Conservation (phyloP, 2,797 vertebrate genomes). For the Micromesistius poutassou region DNA sequence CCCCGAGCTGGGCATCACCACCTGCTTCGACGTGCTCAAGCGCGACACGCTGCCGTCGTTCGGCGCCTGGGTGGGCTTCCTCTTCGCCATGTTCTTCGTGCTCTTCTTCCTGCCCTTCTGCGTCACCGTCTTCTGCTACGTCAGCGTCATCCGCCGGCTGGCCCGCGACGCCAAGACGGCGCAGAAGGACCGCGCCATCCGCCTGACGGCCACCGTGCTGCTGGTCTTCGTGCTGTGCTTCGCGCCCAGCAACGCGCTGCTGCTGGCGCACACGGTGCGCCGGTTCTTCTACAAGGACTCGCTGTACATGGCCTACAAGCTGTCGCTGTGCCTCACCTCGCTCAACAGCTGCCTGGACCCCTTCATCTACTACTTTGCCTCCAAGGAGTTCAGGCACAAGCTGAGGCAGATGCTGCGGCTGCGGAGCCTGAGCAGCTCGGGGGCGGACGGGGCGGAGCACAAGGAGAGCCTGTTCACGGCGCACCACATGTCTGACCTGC, state of each 20-base stretch:
- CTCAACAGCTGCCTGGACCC: constrained; percentile 92
- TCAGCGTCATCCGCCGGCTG: constrained; percentile 78
- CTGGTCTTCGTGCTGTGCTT: constrained; percentile 84
- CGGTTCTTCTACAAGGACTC: constrained; percentile 71
- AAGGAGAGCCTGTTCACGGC: constrained; percentile 73
- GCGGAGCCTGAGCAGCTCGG: constrained; percentile 48
- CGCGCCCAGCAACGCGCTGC: constrained; percentile 85
- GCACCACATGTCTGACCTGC: constrained; percentile 47
- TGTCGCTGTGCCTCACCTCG: constrained; percentile 86
- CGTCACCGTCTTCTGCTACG: constrained; percentile 83
- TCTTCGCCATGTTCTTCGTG: constrained; percentile 73
- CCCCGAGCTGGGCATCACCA: constrained; percentile 75
- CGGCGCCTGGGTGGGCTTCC: constrained; percentile 77
- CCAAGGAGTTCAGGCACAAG: constrained; percentile 84
- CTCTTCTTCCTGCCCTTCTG: constrained; percentile 86
- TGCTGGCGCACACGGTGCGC: constrained; percentile 78
- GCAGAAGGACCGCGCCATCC: constrained; percentile 77
- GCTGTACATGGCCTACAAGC: constrained; percentile 84
- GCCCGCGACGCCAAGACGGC: constrained; percentile 55
- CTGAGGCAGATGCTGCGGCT: constrained; percentile 70
- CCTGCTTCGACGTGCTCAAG: constrained; percentile 90
- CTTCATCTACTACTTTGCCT: constrained; percentile 95
- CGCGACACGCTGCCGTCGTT: constrained; percentile 78
- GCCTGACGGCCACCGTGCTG: constrained; percentile 78
- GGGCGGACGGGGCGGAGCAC: constrained; percentile 45